Evolutionary conservation across 2,888 invertebrate genomes (phyloP).

Genomic region (Miltochrista miniata): DNA sequence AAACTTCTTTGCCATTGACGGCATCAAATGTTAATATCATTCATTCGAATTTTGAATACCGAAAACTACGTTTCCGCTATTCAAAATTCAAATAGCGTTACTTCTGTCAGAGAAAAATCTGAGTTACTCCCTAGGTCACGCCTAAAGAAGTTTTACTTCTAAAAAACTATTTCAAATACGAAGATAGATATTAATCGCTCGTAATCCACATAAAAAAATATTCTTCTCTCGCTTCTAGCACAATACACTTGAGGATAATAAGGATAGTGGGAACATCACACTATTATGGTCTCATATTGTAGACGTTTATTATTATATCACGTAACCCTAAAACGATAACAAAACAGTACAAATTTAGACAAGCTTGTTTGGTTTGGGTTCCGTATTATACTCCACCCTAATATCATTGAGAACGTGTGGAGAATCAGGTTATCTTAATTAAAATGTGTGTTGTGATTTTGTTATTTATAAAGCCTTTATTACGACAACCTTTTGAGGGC

Average conservation of each 20-base stretch:
- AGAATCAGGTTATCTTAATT: not conserved
- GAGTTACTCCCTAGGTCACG: too few species aligned
- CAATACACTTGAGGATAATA: constrained; percentile 1
- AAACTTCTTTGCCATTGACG: too few species aligned
- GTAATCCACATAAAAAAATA: not conserved
- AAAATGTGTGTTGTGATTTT: not conserved
- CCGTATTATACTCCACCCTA: not conserved
- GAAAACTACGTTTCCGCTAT: too few species aligned
- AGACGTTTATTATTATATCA: not conserved
- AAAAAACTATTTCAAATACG: not conserved
- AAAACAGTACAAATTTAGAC: not conserved
- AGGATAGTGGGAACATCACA: not conserved
- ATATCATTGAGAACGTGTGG: not conserved
- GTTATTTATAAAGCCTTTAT: not conserved
- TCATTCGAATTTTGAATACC: too few species aligned
- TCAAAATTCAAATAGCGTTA: too few species aligned
- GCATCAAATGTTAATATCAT: too few species aligned
- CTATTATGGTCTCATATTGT: not conserved
- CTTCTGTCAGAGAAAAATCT: too few species aligned
- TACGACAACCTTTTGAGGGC: not conserved
- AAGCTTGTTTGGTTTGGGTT: not conserved
- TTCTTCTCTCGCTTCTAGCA: not conserved
- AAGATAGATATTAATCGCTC: not conserved
- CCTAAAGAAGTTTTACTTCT: too few species aligned
- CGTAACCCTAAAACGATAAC: not conserved